phyloP scores from a whole-genome alignment of 2,113 vertebrate species.

The Hydrochoerus hydrochaeris region DNA sequence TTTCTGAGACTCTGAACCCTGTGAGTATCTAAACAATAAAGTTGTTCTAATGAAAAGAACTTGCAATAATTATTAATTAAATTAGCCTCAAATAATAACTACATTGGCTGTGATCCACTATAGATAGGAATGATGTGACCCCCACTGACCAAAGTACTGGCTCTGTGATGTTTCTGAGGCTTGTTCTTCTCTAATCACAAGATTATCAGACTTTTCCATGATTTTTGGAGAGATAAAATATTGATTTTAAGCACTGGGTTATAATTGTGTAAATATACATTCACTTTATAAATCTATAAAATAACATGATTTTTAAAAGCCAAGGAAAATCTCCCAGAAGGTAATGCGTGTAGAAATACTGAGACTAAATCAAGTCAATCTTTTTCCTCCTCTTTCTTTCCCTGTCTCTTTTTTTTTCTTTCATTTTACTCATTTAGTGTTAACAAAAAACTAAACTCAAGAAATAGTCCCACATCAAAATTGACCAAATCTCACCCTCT shows the following conservation, averaged over 20 bases:
- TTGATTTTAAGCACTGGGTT: neutral
- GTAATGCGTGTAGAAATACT: conserved; percentile 33
- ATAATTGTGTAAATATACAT: neutral
- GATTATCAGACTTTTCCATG: neutral
- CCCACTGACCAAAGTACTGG: neutral
- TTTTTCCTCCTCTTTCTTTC: neutral
- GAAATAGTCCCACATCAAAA: neutral
- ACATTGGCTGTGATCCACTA: neutral
- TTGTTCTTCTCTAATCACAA: neutral
- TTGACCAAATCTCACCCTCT: neutral
- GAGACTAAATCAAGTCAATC: neutral
- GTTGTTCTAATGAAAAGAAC: neutral
- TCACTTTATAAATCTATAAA: conserved; percentile 35
- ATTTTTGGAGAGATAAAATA: conserved; percentile 3
- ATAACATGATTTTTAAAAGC: neutral
- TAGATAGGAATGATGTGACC: neutral
- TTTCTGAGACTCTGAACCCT: neutral
- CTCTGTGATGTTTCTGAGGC: neutral
- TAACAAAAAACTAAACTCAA: neutral
- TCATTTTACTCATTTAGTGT: neutral
- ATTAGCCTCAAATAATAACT: neutral
- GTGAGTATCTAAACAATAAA: neutral
- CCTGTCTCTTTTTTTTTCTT: neutral
- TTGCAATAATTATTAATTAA: conserved; percentile 18
- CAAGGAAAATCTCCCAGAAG: conserved; percentile 9